phyloP scores from a whole-genome alignment of 2,113 vertebrate species.

The Pygoscelis adeliae region DNA sequence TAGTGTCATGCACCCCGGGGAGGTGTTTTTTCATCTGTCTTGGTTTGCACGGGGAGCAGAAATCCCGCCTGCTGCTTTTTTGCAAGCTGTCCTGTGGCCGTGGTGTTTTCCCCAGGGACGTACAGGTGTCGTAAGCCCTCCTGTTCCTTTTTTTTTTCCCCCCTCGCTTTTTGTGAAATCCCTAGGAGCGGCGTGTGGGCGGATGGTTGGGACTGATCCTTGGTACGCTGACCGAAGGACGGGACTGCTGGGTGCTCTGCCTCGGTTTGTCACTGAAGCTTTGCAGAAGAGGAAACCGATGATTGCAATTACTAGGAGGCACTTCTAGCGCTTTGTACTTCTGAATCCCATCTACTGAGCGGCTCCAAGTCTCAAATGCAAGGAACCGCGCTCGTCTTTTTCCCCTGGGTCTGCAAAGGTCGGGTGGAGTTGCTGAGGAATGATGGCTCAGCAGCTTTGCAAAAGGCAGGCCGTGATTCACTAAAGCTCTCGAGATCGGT shows the following conservation, averaged over 20 bases:
- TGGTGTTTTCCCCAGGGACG: neutral
- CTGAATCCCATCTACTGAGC: accelerated
- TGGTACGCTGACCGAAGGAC: accelerated
- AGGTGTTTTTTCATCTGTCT: neutral
- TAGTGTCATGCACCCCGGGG: neutral
- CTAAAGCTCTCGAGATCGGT: too few species aligned
- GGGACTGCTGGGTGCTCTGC: neutral
- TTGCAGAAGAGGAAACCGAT: neutral
- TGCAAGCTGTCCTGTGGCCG: accelerated
- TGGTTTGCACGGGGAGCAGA: neutral
- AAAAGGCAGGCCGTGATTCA: neutral
- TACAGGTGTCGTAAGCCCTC: neutral
- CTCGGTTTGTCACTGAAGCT: neutral
- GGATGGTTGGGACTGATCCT: accelerated
- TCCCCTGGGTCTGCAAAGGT: neutral
- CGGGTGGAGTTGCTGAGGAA: neutral
- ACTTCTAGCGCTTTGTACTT: neutral
- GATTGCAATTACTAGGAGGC: neutral
- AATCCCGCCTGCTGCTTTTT: neutral
- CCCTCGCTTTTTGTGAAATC: neutral
- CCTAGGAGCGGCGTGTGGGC: accelerated
- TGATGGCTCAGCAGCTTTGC: constrained; percentile 35
- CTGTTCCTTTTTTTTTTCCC: neutral
- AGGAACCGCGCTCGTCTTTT: neutral
- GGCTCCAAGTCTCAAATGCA: accelerated